Evolutionary conservation across 2,113 vertebrate species (phyloP), one percentile per base, ranked within the genome.

Genomic region (Platichthys flesus): DNA sequence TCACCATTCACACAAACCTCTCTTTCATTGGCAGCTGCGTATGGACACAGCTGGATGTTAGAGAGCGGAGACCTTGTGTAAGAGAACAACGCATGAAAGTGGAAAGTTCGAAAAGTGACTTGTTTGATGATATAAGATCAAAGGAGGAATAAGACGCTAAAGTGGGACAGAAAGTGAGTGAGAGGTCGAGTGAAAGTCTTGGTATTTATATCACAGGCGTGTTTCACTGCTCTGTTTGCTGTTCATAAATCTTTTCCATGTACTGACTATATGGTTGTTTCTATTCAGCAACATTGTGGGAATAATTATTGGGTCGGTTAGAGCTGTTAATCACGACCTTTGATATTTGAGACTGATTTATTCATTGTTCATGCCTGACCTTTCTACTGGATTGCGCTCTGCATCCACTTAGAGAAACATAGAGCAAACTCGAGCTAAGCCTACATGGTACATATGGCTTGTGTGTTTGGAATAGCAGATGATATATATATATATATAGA

Each of bases 341-440:
- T 9, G 24, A 6, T 63, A 14, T 58, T 7, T 56, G n/a, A 28
- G 20, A 35, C 13, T 0, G 60, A 59, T 52, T 45, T 26, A 60
- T 57, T 72, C 23, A 52, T 76, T 80, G 62, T 66, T 63, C 9
- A 42, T 2, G n/a, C 42, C 49, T 64, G 67, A 67, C 66, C 76
- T 80, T 31, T 81, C 51, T 52, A 52, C 51, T n/a, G 20, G 18
- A 20, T 20, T 52, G 51, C 9, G 42, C 24, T 31, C 21, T 31
- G 45, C 47, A 67, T 78, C 60, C 61, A 67, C 35, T 61, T 21
- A 62, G 54, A 68, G n/a, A 85, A 79, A 81, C 78, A 56, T 7
- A 81, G 24, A 84, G 37, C 64, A 72, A 56, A 56, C 79, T 60
- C 70, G 76, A 40, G 28, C 68, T 26, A 8, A 76, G 28, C 59